phyloP scores from a whole-genome alignment of 1,140 invertebrate genomes.

The Drosophila ogumai region DNA sequence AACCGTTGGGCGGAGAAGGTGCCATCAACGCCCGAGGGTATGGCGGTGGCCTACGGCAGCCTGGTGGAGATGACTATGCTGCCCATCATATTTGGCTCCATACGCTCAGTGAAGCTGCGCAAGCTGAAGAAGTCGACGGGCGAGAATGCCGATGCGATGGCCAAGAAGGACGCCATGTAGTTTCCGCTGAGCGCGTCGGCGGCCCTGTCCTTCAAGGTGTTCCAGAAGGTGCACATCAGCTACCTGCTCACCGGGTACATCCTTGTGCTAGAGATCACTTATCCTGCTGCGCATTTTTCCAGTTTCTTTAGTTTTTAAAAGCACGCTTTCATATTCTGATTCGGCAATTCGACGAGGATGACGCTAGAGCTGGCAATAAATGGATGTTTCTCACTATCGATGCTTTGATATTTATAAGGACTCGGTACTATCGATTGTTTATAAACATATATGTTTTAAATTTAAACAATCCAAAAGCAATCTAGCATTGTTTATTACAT shows the following conservation, averaged over 20 bases:
- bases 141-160: conserved; percentile 97
- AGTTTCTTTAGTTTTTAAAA: too few relatives aligned
- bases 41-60: conserved; percentile 96
- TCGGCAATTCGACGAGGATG: too few relatives aligned
- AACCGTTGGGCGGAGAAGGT: conserved; percentile 84
- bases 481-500: too few relatives aligned
- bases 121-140: conserved; percentile 96
- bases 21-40: conserved; percentile 95
- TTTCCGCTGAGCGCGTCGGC: conserved; percentile 98
- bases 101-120: conserved; percentile 96
- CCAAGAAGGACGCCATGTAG: conserved; percentile 97
- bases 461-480: too few relatives aligned
- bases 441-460: too few relatives aligned
- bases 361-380: too few relatives aligned
- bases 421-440: too few relatives aligned
- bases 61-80: conserved; percentile 97
- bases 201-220: conserved; percentile 96
- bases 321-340: too few relatives aligned
- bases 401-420: too few relatives aligned
- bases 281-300: background rate
- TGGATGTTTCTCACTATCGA: too few relatives aligned
- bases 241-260: conserved; percentile 97
- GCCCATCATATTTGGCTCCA: conserved; percentile 97
- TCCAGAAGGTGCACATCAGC: conserved; percentile 99
- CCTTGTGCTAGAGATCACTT: conserved; percentile 91